A percentile compares a stretch with the other conserved stretches of the same genome.
phyloP scores from a whole-genome alignment of 1,140 invertebrate genomes.

The Chelonus insularis region DNA sequence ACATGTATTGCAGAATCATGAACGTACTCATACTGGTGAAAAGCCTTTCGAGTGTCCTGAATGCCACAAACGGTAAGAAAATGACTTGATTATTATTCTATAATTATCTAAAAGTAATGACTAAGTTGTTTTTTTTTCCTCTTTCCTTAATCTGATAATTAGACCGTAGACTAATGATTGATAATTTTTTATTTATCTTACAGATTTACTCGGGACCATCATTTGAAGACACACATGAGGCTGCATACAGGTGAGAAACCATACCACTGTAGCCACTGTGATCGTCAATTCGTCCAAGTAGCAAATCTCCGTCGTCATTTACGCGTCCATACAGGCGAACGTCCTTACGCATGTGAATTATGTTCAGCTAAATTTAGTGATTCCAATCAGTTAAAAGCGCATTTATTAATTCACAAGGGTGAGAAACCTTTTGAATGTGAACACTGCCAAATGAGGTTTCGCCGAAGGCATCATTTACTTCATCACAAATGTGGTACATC shows the following conservation, averaged over 20 bases:
- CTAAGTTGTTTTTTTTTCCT: no score
- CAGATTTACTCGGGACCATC: conserved; percentile 92
- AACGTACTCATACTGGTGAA: conserved; percentile 94
- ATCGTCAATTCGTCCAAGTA: conserved; percentile 90
- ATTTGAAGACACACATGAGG: conserved; percentile 90
- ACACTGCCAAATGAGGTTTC: conserved; percentile 74
- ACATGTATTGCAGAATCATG: conserved; percentile 94
- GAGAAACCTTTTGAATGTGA: conserved; percentile 86
- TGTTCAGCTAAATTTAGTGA: conserved; percentile 91
- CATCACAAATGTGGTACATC: conserved; percentile 78
- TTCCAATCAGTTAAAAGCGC: conserved; percentile 91
- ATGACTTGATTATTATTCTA: no score
- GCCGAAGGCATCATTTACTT: conserved; percentile 80
- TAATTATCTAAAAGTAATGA: no score
- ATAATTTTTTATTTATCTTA: conserved; percentile 15
- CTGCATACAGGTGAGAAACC: conserved; percentile 93
- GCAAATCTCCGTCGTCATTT: conserved; percentile 91
- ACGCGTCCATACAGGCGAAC: conserved; percentile 93
- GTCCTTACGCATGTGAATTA: conserved; percentile 88
- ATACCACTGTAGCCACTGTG: conserved; percentile 88
- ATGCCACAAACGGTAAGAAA: conserved; percentile 79
- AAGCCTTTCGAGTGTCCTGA: conserved; percentile 95
- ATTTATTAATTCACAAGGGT: conserved; percentile 85
- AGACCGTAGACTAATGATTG: no score
- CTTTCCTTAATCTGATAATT: no score